phyloP scores from a whole-genome alignment of 2,888 invertebrate genomes.

The Desoria tigrina region DNA sequence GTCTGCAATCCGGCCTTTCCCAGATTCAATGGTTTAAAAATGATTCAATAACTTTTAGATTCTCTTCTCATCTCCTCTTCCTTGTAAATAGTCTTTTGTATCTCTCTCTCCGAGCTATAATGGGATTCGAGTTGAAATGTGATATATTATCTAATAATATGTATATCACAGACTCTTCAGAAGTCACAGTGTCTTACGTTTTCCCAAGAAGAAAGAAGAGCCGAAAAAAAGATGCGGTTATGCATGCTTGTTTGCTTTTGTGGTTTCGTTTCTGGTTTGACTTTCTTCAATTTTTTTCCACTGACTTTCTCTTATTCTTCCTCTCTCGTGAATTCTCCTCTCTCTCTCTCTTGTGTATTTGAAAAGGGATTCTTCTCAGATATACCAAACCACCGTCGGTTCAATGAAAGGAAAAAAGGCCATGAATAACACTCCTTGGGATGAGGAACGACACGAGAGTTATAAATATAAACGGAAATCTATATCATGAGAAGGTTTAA shows the following conservation, averaged over 20 bases:
- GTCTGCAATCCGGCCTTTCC: slow-evolving; percentile 39
- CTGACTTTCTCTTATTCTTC: slow-evolving; percentile 6
- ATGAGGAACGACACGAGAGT: neutral
- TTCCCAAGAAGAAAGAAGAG: neutral
- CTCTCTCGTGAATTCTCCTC: too few species aligned
- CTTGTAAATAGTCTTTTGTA: neutral
- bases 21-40: slow-evolving; percentile 48
- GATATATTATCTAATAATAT: too few species aligned
- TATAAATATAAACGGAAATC: neutral
- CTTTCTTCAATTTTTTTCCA: slow-evolving; percentile 6
- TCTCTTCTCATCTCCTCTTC: slow-evolving; percentile 1
- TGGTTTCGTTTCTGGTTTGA: slow-evolving; percentile 22
- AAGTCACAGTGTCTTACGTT: too few species aligned
- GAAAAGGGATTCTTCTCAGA: too few species aligned
- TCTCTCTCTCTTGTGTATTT: too few species aligned
- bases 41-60: slow-evolving; percentile 50
- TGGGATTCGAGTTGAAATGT: too few species aligned
- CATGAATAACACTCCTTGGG: slow-evolving; percentile 26
- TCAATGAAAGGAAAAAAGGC: slow-evolving; percentile 18
- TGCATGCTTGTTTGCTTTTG: slow-evolving; percentile 20
- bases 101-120: too few species aligned
- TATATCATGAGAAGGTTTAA: neutral
- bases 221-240: slow-evolving; percentile 10
- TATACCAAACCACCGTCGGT: too few species aligned
- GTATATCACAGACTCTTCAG: too few species aligned